phyloP scores from a whole-genome alignment of 30 jellyfish, hydroid and myxozoan species.

The Aurelia sp. region DNA sequence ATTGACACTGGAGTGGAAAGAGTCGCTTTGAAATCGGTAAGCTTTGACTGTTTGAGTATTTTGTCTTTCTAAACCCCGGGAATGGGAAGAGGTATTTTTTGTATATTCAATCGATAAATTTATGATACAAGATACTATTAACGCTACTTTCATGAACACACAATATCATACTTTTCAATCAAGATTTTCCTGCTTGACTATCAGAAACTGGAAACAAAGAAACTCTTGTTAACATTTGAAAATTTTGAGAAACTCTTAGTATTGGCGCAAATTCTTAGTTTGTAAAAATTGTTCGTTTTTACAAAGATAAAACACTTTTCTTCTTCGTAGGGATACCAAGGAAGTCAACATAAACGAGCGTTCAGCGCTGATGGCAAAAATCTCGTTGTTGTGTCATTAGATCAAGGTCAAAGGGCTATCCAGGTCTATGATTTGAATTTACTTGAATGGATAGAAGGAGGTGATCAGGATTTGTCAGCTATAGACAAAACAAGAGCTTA shows the following conservation, averaged over 20 bases:
- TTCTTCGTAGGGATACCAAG: slow-evolving; percentile 87
- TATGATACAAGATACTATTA: no score
- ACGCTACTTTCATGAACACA: no score
- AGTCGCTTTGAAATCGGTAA: slow-evolving; percentile 74
- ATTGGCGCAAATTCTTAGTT: no score
- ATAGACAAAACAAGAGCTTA: slow-evolving; percentile 80
- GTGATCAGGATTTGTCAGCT: slow-evolving; percentile 57
- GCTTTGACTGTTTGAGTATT: neutral
- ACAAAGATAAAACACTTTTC: no score
- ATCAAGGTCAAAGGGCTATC: slow-evolving; percentile 61
- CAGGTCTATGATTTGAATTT: slow-evolving; percentile 76
- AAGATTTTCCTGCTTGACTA: no score
- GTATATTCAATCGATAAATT: no score
- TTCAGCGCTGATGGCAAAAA: slow-evolving; percentile 55
- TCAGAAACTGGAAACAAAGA: no score
- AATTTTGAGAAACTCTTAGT: no score
- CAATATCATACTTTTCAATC: no score
- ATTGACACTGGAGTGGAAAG: slow-evolving; percentile 80
- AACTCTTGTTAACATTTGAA: no score
- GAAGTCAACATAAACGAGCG: slow-evolving; percentile 89
- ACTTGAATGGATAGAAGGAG: slow-evolving; percentile 58
- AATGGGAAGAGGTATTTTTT: no score
- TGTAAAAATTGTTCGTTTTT: no score
- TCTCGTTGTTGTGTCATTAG: slow-evolving; percentile 75
- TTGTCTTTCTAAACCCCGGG: neutral